phyloP scores from a whole-genome alignment of 2,888 invertebrate species.

The Anoncus sp. region DNA sequence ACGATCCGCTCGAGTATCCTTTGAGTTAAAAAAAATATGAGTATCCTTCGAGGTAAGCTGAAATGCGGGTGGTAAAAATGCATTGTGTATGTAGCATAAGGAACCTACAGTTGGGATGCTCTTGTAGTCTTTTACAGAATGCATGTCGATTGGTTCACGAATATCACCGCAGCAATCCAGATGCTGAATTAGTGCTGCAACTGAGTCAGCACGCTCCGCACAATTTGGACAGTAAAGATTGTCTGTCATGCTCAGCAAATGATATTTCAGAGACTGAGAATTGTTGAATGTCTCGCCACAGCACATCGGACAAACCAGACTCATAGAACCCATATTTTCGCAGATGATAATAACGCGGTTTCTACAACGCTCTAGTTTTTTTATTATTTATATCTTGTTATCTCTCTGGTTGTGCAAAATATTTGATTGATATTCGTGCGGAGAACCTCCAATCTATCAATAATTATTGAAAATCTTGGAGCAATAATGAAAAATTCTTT shows the following conservation, averaged over 20 bases:
- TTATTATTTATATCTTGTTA: neutral
- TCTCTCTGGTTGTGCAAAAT: neutral
- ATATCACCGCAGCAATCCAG: conserved; percentile 82
- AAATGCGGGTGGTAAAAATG: neutral
- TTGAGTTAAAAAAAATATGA: neutral
- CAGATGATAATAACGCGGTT: neutral
- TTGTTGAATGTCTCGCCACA: conserved; percentile 87
- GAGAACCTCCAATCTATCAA: neutral
- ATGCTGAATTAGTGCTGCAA: conserved; percentile 86
- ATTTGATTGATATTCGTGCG: neutral
- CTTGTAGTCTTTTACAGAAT: conserved; percentile 22
- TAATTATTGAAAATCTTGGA: neutral
- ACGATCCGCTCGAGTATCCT: conserved; percentile 59
- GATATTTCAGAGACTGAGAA: conserved; percentile 84
- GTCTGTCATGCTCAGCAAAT: conserved; percentile 85
- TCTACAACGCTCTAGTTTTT: neutral
- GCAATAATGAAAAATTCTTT: neutral
- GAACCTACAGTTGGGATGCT: neutral
- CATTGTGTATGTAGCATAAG: neutral
- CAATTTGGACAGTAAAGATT: conserved; percentile 87
- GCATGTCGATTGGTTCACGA: conserved; percentile 30
- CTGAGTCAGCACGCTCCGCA: conserved; percentile 84
- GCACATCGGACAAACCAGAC: conserved; percentile 87
- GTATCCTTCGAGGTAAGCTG: neutral
- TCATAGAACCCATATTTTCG: conserved; percentile 84